Evolutionary conservation across 2,797 vertebrate genomes (phyloP).

Genomic region (Pseudotriccus pelzelni): DNA sequence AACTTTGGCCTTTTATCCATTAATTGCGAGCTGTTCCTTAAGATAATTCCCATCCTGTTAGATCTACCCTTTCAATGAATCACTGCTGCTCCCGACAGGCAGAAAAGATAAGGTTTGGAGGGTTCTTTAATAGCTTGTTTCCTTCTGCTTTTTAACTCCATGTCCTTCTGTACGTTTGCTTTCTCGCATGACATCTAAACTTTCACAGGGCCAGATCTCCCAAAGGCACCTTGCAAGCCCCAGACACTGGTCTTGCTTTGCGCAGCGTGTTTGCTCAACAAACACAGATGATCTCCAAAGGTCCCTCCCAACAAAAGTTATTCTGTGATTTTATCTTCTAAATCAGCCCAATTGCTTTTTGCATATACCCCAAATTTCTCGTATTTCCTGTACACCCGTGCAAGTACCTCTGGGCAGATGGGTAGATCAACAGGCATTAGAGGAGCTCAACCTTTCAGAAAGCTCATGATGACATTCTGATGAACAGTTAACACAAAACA

Average conservation of each 20-base stretch:
- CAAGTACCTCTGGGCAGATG: not conserved
- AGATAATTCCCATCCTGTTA: not conserved
- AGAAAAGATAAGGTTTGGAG: not conserved
- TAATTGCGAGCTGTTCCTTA: slow-evolving; percentile 1
- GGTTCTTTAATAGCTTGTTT: not conserved
- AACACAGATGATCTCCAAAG: not conserved
- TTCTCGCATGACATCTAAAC: not conserved
- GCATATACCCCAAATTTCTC: not conserved
- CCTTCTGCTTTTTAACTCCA: not conserved
- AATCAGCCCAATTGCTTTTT: not conserved
- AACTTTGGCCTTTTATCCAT: not conserved
- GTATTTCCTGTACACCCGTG: not conserved
- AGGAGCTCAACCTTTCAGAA: not conserved
- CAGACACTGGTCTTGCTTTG: not conserved
- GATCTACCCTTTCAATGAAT: not conserved
- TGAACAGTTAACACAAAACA: not conserved
- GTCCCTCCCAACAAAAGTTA: not conserved
- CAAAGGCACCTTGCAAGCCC: not conserved
- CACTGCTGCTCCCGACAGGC: not conserved
- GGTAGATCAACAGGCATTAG: not conserved
- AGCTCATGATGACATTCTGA: not conserved
- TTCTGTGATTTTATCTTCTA: not conserved
- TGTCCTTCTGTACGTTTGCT: not conserved
- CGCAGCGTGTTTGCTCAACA: not conserved
- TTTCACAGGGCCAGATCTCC: not conserved